These are phyloP conservation scores for Synergus laeviventris DNA, from an alignment of 2,888 invertebrate genomes.

Conservation along the genomic window DNA sequence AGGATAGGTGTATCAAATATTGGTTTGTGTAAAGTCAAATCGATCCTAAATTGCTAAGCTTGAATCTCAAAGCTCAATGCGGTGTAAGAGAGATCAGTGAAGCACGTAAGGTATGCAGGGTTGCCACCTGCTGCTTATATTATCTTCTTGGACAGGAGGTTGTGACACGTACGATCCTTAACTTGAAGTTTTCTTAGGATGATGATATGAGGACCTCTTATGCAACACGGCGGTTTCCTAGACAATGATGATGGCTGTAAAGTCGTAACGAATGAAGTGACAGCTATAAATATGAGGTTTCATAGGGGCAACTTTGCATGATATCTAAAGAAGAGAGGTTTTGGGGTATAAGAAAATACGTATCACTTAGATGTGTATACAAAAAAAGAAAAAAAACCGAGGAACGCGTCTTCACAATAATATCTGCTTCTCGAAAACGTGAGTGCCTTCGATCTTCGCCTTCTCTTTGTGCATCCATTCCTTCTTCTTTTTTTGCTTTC, in stretches of 20 bases:
- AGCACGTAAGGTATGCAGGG: background rate
- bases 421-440: constrained; percentile 56
- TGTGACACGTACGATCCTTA: constrained; percentile 8
- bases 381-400: constrained; percentile 68
- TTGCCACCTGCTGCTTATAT: constrained; percentile 25
- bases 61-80: background rate
- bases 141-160: background rate
- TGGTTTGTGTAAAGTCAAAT: background rate
- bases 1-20: background rate
- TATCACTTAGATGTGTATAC: constrained; percentile 60
- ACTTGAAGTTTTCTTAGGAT: background rate
- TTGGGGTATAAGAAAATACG: constrained; percentile 45
- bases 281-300: constrained; percentile 68
- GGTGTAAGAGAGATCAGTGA: constrained; percentile 24
- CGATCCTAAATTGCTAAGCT: background rate
- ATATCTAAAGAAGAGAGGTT: constrained; percentile 48
- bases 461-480: constrained; percentile 15
- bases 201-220: constrained; percentile 12
- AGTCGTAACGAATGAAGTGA: constrained; percentile 67
- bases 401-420: constrained; percentile 55
- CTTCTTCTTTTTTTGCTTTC: background rate
- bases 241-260: constrained; percentile 63
- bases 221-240: constrained; percentile 50
- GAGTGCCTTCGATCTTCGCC: constrained; percentile 37
- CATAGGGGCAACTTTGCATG: constrained; percentile 63